Percentiles rank a stretch among this genome's conserved stretches.
phyloP scores from a whole-genome alignment of 2,797 vertebrate species.

The Melanotaenia maccullochi region DNA sequence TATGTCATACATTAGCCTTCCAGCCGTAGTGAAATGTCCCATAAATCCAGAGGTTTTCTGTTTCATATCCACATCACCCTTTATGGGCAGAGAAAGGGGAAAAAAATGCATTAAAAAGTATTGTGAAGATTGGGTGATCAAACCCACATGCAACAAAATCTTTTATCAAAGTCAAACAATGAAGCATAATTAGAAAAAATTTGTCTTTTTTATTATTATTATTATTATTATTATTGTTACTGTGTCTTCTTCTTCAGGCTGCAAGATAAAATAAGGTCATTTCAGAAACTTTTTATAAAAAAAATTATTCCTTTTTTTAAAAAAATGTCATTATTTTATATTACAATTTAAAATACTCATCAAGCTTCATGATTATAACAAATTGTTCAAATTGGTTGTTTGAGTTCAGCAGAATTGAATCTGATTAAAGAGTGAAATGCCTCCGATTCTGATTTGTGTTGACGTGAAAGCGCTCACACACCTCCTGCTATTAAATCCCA shows the following conservation, averaged over 20 bases:
- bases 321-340: too few species aligned
- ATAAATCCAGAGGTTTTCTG: constrained; percentile 67
- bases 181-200: constrained; percentile 40
- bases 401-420: too few species aligned
- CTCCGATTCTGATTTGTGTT: neutral
- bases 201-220: too few species aligned
- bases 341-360: neutral
- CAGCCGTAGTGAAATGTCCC: constrained; percentile 59
- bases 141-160: constrained; percentile 70
- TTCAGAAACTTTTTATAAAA: too few species aligned
- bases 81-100: constrained; percentile 15
- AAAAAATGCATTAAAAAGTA: constrained; percentile 45
- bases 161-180: constrained; percentile 60
- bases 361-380: neutral
- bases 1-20: constrained; percentile 65
- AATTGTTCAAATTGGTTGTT: too few species aligned
- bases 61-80: constrained; percentile 63
- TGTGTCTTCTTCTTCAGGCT: constrained; percentile 17
- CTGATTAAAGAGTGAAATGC: neutral
- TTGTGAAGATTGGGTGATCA: constrained; percentile 58
- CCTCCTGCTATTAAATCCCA: constrained; percentile 38
- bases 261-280: neutral
- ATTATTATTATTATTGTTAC: too few species aligned
- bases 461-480: neutral
- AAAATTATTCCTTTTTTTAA: too few species aligned